These are phyloP conservation scores for Macrocentrus cingulum DNA, from an alignment of 1,140 invertebrate genomes.

Conservation along the genomic window DNA sequence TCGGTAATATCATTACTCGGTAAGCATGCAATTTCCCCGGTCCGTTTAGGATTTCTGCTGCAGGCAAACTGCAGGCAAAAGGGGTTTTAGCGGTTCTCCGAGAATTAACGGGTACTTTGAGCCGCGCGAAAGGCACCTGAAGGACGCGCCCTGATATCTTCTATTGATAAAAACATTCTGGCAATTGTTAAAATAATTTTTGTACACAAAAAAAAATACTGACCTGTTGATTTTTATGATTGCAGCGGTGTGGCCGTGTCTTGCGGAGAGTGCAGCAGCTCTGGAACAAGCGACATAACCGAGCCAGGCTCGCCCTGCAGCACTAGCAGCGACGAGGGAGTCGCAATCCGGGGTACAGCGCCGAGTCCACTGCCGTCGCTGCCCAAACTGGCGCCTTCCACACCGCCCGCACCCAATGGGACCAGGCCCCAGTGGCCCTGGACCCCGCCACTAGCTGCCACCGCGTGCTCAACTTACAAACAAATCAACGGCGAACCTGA, in stretches of 20 bases:
- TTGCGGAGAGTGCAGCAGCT: conserved; percentile 68
- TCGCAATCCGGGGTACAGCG: conserved; percentile 53
- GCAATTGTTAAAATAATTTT: no score
- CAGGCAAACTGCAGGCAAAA: conserved; percentile 10
- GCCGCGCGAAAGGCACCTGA: no score
- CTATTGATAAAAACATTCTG: no score
- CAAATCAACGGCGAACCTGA: conserved; percentile 54
- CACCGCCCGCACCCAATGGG: conserved; percentile 48
- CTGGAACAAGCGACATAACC: conserved; percentile 73
- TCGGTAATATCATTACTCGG: conserved; percentile 39
- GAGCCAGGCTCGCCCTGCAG: conserved; percentile 81
- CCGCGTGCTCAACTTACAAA: conserved; percentile 53
- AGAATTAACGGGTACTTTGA: not conserved
- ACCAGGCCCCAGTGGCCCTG: conserved; percentile 57
- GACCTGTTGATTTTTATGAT: no score
- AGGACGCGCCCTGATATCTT: no score
- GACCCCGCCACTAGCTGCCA: conserved; percentile 53
- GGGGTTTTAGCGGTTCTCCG: not conserved
- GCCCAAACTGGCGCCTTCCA: conserved; percentile 54
- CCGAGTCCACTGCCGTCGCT: conserved; percentile 56
- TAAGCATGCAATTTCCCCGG: conserved; percentile 41
- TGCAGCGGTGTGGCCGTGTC: conserved; percentile 70
- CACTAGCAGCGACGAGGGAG: conserved; percentile 59
- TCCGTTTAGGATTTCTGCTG: conserved; percentile 13
- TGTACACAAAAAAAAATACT: no score